Evolutionary conservation across 2,113 vertebrate species (phyloP), one percentile per base, ranked within the genome.

Genomic region (Chionodraco myersi): DNA sequence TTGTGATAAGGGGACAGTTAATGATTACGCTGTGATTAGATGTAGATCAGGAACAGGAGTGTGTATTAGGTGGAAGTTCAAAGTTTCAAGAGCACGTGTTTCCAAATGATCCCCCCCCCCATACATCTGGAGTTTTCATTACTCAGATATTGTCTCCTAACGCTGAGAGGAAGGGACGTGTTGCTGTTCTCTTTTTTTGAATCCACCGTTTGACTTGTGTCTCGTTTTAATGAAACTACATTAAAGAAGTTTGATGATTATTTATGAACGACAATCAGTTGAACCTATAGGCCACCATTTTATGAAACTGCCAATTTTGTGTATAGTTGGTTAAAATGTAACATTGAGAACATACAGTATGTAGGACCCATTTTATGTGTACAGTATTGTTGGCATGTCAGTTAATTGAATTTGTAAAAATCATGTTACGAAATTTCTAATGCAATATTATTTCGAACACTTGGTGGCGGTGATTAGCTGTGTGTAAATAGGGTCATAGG

Each of bases 21-120:
- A 93, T 93, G 72, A 90, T 93, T 91, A 72, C 75, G 67, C 21
- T 58, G 59, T 76, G 86, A 89, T 92, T 88, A 89, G 86, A 91
- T 84, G 68, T 57, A 47, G 75, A 82, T 80, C 75, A 59, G 75
- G 66, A 36, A 79, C 64, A 45, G 62, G 23, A 5, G 54, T 79
- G 65, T 75, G 64, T 49, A 51, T 69, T 30, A 57, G 80, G 47
- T 64, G 49, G 45, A 64, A 75, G 86, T 75, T 80, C 84, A 87
- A 71, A 76, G 86, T 66, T 83, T 73, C 79, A 86, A 74, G 79
- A 58, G n/a, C 75, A 9, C 5, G 0, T 12, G 30, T 64, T 48
- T 56, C 56, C 34, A 52, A 60, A 68, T 71, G 3, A 80, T 84
- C 45, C 36, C 36, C 36, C 16, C 6, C 10, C 4, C 30, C 51